phyloP scores from a whole-genome alignment of 2,797 vertebrate genomes.

The Pipistrellus pygmaeus region DNA sequence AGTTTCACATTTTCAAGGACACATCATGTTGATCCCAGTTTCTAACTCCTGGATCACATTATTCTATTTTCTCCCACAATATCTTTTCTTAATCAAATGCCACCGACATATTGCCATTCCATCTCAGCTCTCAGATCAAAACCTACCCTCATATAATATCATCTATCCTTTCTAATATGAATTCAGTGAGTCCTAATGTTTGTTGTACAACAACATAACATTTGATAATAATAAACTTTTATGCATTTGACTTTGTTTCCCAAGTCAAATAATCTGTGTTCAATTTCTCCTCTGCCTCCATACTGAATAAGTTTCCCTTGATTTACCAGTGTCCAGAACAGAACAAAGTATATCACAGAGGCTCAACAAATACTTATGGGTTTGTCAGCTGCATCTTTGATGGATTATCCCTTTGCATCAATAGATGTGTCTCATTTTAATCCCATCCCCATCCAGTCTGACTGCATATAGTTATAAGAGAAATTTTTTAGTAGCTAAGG shows the following conservation, averaged over 20 bases:
- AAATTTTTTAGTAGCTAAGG: background rate
- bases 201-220: background rate
- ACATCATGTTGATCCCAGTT: background rate
- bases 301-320: background rate
- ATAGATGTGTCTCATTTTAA: background rate
- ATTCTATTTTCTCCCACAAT: background rate
- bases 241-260: background rate
- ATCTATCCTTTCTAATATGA: background rate
- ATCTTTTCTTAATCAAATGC: background rate
- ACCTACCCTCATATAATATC: background rate
- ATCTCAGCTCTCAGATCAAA: background rate
- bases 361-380: background rate
- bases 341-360: background rate
- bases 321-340: background rate
- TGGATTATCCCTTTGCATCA: background rate
- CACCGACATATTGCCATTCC: background rate
- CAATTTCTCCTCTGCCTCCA: background rate
- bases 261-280: background rate
- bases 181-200: background rate
- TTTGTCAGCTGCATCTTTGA: background rate
- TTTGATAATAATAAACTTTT: background rate
- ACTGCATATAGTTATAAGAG: background rate
- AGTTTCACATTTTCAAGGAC: background rate
- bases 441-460: background rate
- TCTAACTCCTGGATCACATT: background rate